phyloP scores from a whole-genome alignment of 2,113 vertebrate genomes.

The Ceyx cyanopectus region DNA sequence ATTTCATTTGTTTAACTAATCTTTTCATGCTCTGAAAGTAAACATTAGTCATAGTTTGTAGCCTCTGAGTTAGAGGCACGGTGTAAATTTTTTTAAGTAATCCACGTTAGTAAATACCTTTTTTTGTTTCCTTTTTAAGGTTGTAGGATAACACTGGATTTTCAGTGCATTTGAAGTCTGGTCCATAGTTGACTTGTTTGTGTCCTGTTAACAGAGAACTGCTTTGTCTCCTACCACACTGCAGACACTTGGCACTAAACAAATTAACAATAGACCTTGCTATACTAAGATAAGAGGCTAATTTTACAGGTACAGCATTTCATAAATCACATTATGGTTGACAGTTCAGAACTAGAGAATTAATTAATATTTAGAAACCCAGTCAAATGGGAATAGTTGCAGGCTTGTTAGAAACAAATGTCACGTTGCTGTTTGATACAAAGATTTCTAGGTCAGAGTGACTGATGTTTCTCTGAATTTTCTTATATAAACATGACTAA shows the following conservation, averaged over 20 bases:
- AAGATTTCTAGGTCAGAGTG: slow-evolving; percentile 49
- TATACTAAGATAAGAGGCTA: slow-evolving; percentile 49
- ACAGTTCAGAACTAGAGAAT: slow-evolving; percentile 31
- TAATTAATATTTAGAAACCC: slow-evolving; percentile 60
- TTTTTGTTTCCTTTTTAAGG: background rate
- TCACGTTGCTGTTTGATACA: slow-evolving; percentile 34
- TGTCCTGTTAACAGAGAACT: background rate
- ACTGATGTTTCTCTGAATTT: slow-evolving; percentile 11
- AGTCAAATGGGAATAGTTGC: slow-evolving; percentile 37
- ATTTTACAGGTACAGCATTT: slow-evolving; percentile 54
- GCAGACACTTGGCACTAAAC: background rate
- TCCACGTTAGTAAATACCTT: background rate
- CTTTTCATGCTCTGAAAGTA: slow-evolving; percentile 10
- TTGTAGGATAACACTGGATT: background rate
- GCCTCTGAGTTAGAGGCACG: background rate
- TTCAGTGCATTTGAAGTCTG: background rate
- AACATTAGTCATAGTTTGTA: background rate
- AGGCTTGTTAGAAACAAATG: slow-evolving; percentile 40
- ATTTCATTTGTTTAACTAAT: background rate
- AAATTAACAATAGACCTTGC: slow-evolving; percentile 25
- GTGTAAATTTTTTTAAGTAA: background rate
- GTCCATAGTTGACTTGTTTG: background rate
- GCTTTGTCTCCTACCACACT: background rate
- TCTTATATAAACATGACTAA: slow-evolving; percentile 9
- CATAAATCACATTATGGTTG: slow-evolving; percentile 23